These are phyloP conservation scores for Leptopilina drosophilae DNA, from an alignment of 2,888 invertebrate species.

Conservation along the genomic window DNA sequence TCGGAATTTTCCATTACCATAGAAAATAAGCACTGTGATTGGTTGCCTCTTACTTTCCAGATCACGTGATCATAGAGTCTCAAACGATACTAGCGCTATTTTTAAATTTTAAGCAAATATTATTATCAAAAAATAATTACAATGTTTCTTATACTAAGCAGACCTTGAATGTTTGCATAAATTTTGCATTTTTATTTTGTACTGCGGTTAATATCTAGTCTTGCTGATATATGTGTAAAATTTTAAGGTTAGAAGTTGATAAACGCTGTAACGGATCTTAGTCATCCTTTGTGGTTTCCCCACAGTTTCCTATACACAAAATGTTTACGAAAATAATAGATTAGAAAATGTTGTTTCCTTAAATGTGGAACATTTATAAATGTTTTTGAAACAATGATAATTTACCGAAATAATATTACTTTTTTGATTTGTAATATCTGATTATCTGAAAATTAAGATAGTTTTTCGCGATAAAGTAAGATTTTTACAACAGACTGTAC, in stretches of 20 bases:
- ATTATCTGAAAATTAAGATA: not conserved
- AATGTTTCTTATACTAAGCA: not conserved
- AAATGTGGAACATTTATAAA: not conserved
- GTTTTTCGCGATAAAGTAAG: no score
- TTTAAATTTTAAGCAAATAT: constrained; percentile 10
- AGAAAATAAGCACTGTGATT: not conserved
- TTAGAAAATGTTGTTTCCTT: not conserved
- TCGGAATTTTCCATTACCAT: constrained; percentile 27
- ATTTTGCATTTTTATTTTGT: constrained; percentile 1
- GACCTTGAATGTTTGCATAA: constrained; percentile 19
- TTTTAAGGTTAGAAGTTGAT: not conserved
- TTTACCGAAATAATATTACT: not conserved
- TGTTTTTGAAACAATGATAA: not conserved
- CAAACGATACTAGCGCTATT: constrained; percentile 11
- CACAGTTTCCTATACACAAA: not conserved
- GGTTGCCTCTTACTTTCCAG: not conserved
- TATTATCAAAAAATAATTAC: constrained; percentile 19
- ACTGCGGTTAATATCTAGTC: not conserved
- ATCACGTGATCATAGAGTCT: constrained; percentile 9
- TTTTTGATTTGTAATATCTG: not conserved
- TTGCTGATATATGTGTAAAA: not conserved
- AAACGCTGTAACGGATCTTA: not conserved
- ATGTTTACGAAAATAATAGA: not conserved
- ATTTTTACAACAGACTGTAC: constrained; percentile 22
- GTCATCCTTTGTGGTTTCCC: not conserved